Conservation (phyloP, 1,140 invertebrate genomes). For the Cecropterus lyciades region DNA sequence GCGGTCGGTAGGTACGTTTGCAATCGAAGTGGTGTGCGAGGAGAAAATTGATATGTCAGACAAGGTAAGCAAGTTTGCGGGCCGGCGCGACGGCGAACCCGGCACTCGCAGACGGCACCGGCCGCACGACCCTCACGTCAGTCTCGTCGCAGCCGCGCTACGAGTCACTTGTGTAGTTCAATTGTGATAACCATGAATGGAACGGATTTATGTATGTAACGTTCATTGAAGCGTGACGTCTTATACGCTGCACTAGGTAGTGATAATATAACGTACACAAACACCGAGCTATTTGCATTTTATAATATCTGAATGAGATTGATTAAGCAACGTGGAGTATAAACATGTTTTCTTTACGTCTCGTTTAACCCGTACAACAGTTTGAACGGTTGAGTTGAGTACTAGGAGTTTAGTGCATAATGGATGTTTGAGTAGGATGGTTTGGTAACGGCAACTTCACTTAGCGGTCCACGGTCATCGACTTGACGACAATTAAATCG, state of each 20-base stretch:
- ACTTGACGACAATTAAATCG: constrained; percentile 70
- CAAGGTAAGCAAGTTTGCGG: constrained; percentile 69
- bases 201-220: neutral
- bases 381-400: neutral
- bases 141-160: constrained; percentile 44
- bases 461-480: constrained; percentile 69
- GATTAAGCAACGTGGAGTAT: neutral
- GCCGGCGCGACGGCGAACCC: constrained; percentile 46
- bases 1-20: constrained; percentile 39
- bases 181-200: constrained; percentile 5
- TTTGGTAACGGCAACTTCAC: constrained; percentile 45
- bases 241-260: neutral
- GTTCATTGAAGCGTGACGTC: constrained; percentile 7
- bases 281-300: neutral
- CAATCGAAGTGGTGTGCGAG: constrained; percentile 54
- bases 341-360: neutral
- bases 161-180: constrained; percentile 28
- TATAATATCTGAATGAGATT: neutral
- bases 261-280: constrained; percentile 17
- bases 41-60: constrained; percentile 69
- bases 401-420: constrained; percentile 34
- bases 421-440: constrained; percentile 36
- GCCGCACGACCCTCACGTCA: constrained; percentile 29
- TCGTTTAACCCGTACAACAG: constrained; percentile 4
- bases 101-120: constrained; percentile 26